A percentile compares a stretch with the other conserved stretches of the same genome.
Evolutionary conservation across 2,888 invertebrate genomes (phyloP).

Genomic region (Chymomyza fuscimana): DNA sequence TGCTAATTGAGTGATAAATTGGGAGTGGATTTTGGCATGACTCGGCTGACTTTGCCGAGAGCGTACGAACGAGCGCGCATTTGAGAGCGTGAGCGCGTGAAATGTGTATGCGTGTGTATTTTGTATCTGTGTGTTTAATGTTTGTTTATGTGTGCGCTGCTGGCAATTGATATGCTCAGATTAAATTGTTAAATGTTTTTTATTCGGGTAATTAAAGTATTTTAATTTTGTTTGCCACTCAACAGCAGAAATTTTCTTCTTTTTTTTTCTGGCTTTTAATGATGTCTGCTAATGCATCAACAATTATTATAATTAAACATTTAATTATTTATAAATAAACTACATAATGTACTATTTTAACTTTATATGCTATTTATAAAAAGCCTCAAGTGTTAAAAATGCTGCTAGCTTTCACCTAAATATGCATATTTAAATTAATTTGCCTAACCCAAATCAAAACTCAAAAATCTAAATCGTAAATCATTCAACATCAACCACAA

Average conservation of each 20-base stretch:
- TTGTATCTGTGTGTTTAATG: constrained; percentile 18
- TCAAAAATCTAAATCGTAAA: constrained; percentile 47
- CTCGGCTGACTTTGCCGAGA: constrained; percentile 45
- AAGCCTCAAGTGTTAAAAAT: no score
- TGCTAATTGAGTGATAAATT: constrained; percentile 79
- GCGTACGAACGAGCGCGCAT: constrained; percentile 1
- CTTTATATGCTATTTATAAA: background rate
- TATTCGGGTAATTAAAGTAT: constrained; percentile 76
- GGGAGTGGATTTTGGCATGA: constrained; percentile 76
- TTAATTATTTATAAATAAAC: constrained; percentile 27
- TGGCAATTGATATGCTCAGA: constrained; percentile 76
- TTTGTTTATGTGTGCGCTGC: constrained; percentile 36
- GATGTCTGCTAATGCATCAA: no score
- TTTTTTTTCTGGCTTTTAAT: no score
- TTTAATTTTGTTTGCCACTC: constrained; percentile 68
- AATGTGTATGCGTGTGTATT: constrained; percentile 18
- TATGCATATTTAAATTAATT: constrained; percentile 56
- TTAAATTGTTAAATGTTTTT: constrained; percentile 78
- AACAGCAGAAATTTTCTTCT: constrained; percentile 10
- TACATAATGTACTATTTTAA: background rate
- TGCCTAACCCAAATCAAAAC: constrained; percentile 25
- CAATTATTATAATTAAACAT: constrained; percentile 14
- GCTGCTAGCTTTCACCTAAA: background rate
- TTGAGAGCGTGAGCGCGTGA: constrained; percentile 14
- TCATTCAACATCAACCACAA: constrained; percentile 75